Evolutionary conservation across 2,797 vertebrate species (phyloP), one percentile per base, ranked within the genome.

Genomic region (Octomys mimax): DNA sequence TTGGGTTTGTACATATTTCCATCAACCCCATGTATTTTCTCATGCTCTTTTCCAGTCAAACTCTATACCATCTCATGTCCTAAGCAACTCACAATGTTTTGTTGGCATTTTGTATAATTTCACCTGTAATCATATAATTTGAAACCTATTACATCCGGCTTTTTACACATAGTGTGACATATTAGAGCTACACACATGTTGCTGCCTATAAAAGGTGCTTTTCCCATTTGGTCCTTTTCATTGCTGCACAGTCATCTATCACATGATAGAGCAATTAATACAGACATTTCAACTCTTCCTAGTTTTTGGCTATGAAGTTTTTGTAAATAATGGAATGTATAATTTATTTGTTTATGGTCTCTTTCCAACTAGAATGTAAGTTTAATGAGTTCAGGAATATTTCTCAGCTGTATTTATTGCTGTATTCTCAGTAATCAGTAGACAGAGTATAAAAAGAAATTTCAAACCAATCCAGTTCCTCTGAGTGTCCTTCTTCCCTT

Each of bases 391-490:
- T 16, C 10, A 88, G 52, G 9, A 12, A n/a, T 77, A 82, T 68
- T 85, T 94, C 11, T 75, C 31, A 87, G 24, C 62, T 89, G 83
- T 78, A 39, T 79, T 93, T 18, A 73, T 39, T 92, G 12, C 22
- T 66, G 5, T 83, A 82, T 82, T 61, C 18, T 28, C 66, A 84
- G 13, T 89, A 91, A 13, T 22, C 59, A 84, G 11, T 86, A 89
- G 7, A 36, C 19, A 91, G 61, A 46, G 81, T 5, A 31, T 77
- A 85, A 24, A 87, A 99, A 99, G 97, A 99, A 98, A 96, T 99
- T 99, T 97, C 99, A 98, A 33, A 99, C 99, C 96, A 99, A 99
- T 62, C 99, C 99, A 0, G 98, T 99, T 26, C 99, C 99, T 0
- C 99, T 99, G 2, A 98, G 99, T 0, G 94, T 99, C 12, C 99